Percentiles rank a stretch among this genome's conserved stretches.
phyloP scores from a whole-genome alignment of 2,888 invertebrate species.

The Alsophila aescularia region DNA sequence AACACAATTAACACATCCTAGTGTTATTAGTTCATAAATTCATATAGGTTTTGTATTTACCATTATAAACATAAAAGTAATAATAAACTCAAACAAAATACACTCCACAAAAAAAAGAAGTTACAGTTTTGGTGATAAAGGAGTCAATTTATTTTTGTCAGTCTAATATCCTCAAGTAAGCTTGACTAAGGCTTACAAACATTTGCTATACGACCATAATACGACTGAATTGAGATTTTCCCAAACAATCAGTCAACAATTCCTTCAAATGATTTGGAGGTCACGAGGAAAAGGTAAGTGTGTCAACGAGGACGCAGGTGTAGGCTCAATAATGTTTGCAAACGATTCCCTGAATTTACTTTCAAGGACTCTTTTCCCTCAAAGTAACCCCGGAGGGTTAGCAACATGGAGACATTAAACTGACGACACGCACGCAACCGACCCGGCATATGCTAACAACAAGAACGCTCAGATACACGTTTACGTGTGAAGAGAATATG shows the following conservation, averaged over 20 bases:
- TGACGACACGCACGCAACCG: slow-evolving; percentile 61
- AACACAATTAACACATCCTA: slow-evolving; percentile 19
- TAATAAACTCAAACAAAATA: too few relatives aligned
- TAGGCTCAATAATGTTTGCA: slow-evolving; percentile 44
- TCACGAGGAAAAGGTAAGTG: slow-evolving; percentile 38
- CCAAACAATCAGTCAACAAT: too few relatives aligned
- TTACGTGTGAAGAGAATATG: not conserved
- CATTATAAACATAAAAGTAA: too few relatives aligned
- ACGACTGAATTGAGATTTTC: too few relatives aligned
- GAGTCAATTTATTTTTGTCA: too few relatives aligned
- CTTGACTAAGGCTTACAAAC: too few relatives aligned
- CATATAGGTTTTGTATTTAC: not conserved
- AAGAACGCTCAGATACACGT: slow-evolving; percentile 46
- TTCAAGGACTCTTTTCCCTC: slow-evolving; percentile 58
- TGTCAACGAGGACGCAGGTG: slow-evolving; percentile 56
- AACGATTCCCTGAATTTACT: slow-evolving; percentile 47
- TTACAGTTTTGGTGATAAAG: too few relatives aligned
- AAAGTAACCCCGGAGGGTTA: slow-evolving; percentile 41
- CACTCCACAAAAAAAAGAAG: too few relatives aligned
- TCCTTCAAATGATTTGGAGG: not conserved
- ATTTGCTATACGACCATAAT: too few relatives aligned
- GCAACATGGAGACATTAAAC: slow-evolving; percentile 52
- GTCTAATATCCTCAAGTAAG: too few relatives aligned
- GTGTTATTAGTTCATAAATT: slow-evolving; percentile 17
- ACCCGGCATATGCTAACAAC: slow-evolving; percentile 29